These are phyloP conservation scores for Meleagris gallopavo DNA, from an alignment of 2,113 vertebrate species.

Conservation along the genomic window DNA sequence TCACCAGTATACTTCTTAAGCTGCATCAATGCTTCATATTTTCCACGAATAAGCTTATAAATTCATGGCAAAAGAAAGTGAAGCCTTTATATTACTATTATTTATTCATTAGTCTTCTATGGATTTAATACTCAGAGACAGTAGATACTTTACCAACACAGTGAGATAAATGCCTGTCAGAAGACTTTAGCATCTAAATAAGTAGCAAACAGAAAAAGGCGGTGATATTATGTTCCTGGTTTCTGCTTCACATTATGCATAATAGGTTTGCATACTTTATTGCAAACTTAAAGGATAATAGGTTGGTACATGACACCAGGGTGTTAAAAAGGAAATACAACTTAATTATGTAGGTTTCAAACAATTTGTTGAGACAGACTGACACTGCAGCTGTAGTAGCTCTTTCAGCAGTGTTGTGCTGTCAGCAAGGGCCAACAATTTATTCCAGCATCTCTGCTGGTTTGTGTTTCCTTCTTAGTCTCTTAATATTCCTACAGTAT, in stretches of 20 bases:
- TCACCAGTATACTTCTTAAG: background rate
- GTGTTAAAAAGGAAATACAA: slow-evolving; percentile 58
- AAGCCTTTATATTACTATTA: background rate
- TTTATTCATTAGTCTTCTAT: slow-evolving; percentile 41
- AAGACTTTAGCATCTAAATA: slow-evolving; percentile 27
- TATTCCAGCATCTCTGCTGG: background rate
- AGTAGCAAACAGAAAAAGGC: slow-evolving; percentile 16
- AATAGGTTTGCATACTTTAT: slow-evolving; percentile 41
- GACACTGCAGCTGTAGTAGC: background rate
- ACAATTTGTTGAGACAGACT: slow-evolving; percentile 32
- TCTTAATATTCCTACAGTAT: background rate
- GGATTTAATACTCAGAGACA: background rate
- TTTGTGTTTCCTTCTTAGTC: background rate
- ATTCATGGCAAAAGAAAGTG: background rate
- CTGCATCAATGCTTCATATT: background rate
- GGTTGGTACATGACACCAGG: slow-evolving; percentile 5
- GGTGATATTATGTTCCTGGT: background rate
- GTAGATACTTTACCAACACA: background rate
- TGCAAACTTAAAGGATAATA: slow-evolving; percentile 29
- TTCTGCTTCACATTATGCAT: background rate
- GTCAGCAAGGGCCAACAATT: background rate
- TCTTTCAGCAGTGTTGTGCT: background rate
- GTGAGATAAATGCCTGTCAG: slow-evolving; percentile 34
- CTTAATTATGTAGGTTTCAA: slow-evolving; percentile 49
- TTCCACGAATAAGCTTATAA: background rate